These are phyloP conservation scores for Delphinus delphis DNA, from an alignment of 2,113 vertebrate species.

Conservation along the genomic window DNA sequence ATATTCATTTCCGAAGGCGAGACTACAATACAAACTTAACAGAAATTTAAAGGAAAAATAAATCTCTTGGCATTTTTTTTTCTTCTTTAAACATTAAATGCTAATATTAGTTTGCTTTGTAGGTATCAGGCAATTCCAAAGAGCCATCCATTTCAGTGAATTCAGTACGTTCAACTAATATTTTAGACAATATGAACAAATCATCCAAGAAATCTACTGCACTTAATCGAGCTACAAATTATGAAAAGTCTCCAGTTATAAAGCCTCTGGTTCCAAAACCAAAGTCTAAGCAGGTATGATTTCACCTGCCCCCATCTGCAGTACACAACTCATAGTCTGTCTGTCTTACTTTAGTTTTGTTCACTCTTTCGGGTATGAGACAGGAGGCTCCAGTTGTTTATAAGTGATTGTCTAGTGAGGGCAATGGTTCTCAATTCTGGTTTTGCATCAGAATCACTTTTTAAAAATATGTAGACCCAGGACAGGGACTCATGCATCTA, in stretches of 20 bases:
- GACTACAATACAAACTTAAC: background rate
- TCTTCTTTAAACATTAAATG: conserved; percentile 47
- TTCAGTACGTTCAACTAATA: conserved; percentile 82
- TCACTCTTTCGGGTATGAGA: background rate
- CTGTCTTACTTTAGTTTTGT: background rate
- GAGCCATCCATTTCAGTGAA: conserved; percentile 70
- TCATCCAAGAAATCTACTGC: conserved; percentile 84
- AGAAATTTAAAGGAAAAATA: conserved; percentile 40
- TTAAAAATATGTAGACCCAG: background rate
- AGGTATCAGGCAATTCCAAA: conserved; percentile 88
- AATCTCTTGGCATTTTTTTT: background rate
- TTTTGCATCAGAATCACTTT: background rate
- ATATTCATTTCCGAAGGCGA: conserved; percentile 28
- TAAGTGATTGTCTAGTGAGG: background rate
- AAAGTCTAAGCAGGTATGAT: conserved; percentile 90
- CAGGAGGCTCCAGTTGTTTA: background rate
- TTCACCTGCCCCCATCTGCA: background rate
- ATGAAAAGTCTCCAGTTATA: conserved; percentile 86
- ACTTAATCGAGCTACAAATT: conserved; percentile 77
- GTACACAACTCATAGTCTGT: background rate
- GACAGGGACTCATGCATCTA: background rate
- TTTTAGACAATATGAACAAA: conserved; percentile 92
- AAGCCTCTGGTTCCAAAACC: conserved; percentile 92
- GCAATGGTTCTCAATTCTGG: background rate
- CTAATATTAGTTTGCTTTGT: conserved; percentile 52